Base-by-base conservation (phyloP, 2,888 invertebrate genomes). In the Morpho achilles region DNA sequence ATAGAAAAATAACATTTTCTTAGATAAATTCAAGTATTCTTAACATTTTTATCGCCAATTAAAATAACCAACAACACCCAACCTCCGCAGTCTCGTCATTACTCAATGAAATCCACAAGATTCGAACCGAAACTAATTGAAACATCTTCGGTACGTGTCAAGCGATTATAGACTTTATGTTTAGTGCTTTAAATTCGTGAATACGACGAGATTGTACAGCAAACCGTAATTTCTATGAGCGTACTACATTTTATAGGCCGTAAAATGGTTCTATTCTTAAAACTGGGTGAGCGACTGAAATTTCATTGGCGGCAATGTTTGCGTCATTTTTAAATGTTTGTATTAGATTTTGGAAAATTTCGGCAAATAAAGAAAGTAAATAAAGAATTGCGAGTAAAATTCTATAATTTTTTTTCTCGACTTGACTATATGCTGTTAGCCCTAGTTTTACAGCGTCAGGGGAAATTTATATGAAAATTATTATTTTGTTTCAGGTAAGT, bases 241-340 rank as follows among this genome's bases (percentile, higher is more conserved):
- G 63, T 65, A 59, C 64, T 67, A 63, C 62, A 57, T 58, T 68
- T 70, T 69, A 68, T 68, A 55, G 68, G 61, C 60, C 58, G 61
- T 70, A 65, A 69, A 70, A 66, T 60, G 60, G 53, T 58, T 66
- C 67, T 69, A 67, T 67, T 69, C 65, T 65, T 59, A 52, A 53
- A 50, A 56, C 55, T 49, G 51, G 50, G 62, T 58, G 53, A 60
- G 58, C 59, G 52, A 56, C 61, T 8, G 59, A 61, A 62, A 64
- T 63, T 61, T 61, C 23, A 22, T 58, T 58, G 53, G 55, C 41
- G 46, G 59, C 59, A 58, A 56, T 52, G 52, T 52, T 61, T 23
- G 53, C 23, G 4, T 48, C 45, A 54, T n/a, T n/a, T 23, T 52
- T 32, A 39, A 52, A 16, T 48, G 40, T 45, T n/a, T 9, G 45